These are phyloP conservation scores for Fragum sueziense DNA, from an alignment of 2,888 invertebrate species.

Conservation along the genomic window DNA sequence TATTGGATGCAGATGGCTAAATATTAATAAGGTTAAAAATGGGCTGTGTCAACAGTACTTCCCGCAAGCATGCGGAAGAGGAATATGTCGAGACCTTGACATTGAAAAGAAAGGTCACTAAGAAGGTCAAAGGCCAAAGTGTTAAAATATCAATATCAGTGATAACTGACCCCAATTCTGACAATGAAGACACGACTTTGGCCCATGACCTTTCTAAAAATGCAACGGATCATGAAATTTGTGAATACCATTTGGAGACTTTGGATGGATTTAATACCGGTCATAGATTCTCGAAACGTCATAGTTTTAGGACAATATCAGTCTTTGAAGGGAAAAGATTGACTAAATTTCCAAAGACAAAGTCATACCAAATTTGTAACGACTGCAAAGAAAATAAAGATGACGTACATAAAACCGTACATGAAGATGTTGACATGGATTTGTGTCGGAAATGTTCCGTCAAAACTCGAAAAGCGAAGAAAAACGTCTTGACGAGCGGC, in stretches of 20 bases:
- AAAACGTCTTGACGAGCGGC: background rate
- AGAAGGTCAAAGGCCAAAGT: slow-evolving; percentile 48
- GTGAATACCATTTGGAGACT: slow-evolving; percentile 10
- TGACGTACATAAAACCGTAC: slow-evolving; percentile 47
- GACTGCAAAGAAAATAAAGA: slow-evolving; percentile 52
- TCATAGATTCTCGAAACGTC: slow-evolving; percentile 7
- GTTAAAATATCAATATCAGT: slow-evolving; percentile 56
- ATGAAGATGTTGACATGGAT: slow-evolving; percentile 35
- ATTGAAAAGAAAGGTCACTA: slow-evolving; percentile 52
- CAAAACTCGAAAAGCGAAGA: slow-evolving; percentile 23
- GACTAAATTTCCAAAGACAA: slow-evolving; percentile 59
- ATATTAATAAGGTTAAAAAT: no score
- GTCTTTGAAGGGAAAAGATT: slow-evolving; percentile 40
- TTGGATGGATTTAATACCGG: background rate
- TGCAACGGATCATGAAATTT: slow-evolving; percentile 3
- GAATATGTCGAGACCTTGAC: slow-evolving; percentile 60
- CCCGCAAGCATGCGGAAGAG: slow-evolving; percentile 8
- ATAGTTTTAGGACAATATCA: slow-evolving; percentile 39
- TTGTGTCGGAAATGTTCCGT: slow-evolving; percentile 51
- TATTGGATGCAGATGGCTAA: no score
- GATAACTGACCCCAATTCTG: slow-evolving; percentile 50
- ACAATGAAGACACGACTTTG: slow-evolving; percentile 36
- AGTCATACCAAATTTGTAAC: slow-evolving; percentile 62
- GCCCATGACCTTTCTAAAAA: slow-evolving; percentile 18
- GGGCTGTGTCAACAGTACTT: slow-evolving; percentile 59